Conservation (phyloP, 2,888 invertebrate genomes). For the Thymelicus lineola region DNA sequence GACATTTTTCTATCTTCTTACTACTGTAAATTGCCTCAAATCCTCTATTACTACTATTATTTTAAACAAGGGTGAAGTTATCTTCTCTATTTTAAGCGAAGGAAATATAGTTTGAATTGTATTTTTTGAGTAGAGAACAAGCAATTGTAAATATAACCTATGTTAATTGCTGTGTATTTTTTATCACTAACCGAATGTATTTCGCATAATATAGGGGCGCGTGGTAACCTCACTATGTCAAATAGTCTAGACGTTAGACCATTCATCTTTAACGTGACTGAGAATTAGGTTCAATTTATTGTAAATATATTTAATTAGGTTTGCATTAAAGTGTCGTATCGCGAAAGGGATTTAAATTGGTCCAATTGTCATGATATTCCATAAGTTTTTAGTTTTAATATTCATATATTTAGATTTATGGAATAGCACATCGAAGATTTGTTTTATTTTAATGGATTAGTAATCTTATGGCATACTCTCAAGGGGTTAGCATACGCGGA, state of each 20-base stretch:
- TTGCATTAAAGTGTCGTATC: conserved; percentile 50
- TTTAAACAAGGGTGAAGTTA: conserved; percentile 36
- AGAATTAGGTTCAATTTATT: conserved; percentile 80
- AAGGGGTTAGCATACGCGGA: conserved; percentile 12
- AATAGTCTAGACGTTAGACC: conserved; percentile 37
- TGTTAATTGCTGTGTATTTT: conserved; percentile 37
- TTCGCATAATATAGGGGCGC: conserved; percentile 43
- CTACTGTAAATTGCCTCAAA: conserved; percentile 76
- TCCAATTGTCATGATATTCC: conserved; percentile 48
- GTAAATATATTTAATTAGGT: conserved; percentile 70
- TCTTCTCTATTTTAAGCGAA: conserved; percentile 20
- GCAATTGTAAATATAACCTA: conserved; percentile 37
- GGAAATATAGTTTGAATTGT: conserved; percentile 31
- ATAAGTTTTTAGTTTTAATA: conserved; percentile 52
- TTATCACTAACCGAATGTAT: conserved; percentile 40
- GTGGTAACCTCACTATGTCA: conserved; percentile 30
- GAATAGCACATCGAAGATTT: conserved; percentile 46
- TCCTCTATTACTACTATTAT: conserved; percentile 51
- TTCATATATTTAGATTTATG: conserved; percentile 43
- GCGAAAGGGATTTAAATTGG: conserved; percentile 32
- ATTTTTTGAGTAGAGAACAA: conserved; percentile 25
- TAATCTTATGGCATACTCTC: conserved; percentile 14
- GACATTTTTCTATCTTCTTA: conserved; percentile 57
- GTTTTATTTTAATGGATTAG: conserved; percentile 27
- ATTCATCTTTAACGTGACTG: conserved; percentile 77